Conservation (phyloP, 2,113 vertebrate species). For the Bubo scandiacus region DNA sequence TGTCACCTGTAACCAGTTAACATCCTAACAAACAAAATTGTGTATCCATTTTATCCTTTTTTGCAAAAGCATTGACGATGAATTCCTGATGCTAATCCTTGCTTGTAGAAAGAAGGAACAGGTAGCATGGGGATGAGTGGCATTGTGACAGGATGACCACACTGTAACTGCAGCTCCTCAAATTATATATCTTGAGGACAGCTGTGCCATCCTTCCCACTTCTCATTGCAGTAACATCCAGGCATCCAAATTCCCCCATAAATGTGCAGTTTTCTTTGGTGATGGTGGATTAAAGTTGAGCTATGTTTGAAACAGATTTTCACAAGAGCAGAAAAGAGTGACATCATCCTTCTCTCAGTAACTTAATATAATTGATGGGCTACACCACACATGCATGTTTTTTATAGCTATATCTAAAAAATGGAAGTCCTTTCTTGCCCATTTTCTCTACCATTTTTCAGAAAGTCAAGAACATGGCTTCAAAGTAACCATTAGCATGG, state of each 20-base stretch:
- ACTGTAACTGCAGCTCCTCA: background rate
- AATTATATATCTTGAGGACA: background rate
- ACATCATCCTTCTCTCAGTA: background rate
- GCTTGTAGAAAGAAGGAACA: background rate
- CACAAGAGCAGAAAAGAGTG: background rate
- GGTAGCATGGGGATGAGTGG: accelerated
- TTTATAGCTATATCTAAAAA: background rate
- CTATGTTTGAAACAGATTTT: background rate
- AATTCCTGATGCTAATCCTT: background rate
- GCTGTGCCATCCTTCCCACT: background rate
- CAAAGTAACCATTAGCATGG: background rate
- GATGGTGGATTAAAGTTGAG: background rate
- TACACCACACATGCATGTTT: background rate
- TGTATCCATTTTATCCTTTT: background rate
- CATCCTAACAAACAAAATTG: background rate
- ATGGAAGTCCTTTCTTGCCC: background rate
- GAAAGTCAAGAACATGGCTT: background rate
- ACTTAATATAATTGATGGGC: background rate
- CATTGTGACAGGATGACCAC: background rate
- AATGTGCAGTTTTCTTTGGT: background rate
- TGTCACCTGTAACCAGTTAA: background rate
- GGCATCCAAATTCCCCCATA: no score
- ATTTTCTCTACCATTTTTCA: background rate
- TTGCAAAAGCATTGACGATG: background rate
- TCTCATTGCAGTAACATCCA: background rate